Percentiles rank a stretch among this genome's conserved stretches.
These are phyloP conservation scores for Xestia sexstrigata DNA, from an alignment of 2,888 invertebrate species.

Conservation along the genomic window DNA sequence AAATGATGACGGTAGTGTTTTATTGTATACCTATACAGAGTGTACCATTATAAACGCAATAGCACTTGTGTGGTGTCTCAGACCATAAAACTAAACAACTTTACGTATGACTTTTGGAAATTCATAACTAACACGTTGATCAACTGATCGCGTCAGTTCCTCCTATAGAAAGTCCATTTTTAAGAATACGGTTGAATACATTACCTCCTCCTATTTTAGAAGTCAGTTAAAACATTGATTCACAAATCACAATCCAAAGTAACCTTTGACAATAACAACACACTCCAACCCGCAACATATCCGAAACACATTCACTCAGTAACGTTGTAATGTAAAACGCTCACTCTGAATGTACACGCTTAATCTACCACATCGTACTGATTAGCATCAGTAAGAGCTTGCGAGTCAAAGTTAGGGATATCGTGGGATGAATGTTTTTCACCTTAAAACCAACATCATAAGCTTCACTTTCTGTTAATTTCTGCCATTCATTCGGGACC, in stretches of 20 bases:
- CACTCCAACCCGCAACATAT: conserved; percentile 1
- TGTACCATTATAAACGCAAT: no score
- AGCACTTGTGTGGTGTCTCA: no score
- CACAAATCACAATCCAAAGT: background rate
- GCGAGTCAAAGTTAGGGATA: conserved; percentile 61
- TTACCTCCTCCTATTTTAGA: background rate
- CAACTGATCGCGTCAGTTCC: no score
- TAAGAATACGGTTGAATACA: no score
- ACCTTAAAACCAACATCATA: background rate
- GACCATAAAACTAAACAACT: no score
- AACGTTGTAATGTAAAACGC: conserved; percentile 53
- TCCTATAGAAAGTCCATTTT: no score
- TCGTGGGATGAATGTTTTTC: conserved; percentile 32
- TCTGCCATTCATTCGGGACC: background rate
- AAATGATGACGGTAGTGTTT: background rate
- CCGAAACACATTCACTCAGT: conserved; percentile 21
- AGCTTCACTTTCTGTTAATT: background rate
- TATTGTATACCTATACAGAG: background rate
- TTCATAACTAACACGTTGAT: no score
- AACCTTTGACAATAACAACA: background rate
- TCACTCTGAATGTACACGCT: conserved; percentile 63
- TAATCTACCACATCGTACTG: conserved; percentile 64
- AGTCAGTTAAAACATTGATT: background rate
- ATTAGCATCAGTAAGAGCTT: conserved; percentile 63
- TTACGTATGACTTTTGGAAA: no score